phyloP scores from a whole-genome alignment of 2,888 invertebrate genomes.

The Tryphoninae sp. region DNA sequence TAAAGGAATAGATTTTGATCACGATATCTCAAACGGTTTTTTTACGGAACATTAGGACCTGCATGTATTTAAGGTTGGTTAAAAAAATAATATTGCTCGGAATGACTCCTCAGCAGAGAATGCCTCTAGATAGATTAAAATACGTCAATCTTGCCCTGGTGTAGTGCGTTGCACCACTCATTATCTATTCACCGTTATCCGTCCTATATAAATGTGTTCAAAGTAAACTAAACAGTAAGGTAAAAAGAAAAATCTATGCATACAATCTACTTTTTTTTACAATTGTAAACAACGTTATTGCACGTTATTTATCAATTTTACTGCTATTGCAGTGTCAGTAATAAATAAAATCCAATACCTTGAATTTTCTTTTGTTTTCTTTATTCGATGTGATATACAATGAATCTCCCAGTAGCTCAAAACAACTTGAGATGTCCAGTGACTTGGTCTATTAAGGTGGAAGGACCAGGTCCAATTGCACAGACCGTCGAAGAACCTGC shows the following conservation, averaged over 20 bases:
- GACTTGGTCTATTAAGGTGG: slow-evolving; percentile 88
- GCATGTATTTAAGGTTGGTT: slow-evolving; percentile 21
- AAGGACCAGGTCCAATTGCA: slow-evolving; percentile 95
- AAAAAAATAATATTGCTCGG: slow-evolving; percentile 16
- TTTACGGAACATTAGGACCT: slow-evolving; percentile 28
- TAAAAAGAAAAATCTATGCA: slow-evolving; percentile 28
- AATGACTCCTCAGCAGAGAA: slow-evolving; percentile 36
- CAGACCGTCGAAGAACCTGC: slow-evolving; percentile 94
- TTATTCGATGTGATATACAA: slow-evolving; percentile 45
- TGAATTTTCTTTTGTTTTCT: slow-evolving; percentile 39
- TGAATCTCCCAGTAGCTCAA: slow-evolving; percentile 81
- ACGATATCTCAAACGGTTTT: slow-evolving; percentile 31
- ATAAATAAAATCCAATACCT: slow-evolving; percentile 59
- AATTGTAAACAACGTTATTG: slow-evolving; percentile 57
- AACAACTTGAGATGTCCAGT: slow-evolving; percentile 94
- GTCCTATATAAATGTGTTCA: slow-evolving; percentile 62
- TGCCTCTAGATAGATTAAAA: slow-evolving; percentile 13
- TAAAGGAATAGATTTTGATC: slow-evolving; percentile 39
- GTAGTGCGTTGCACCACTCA: slow-evolving; percentile 24
- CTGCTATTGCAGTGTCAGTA: slow-evolving; percentile 59
- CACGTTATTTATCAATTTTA: slow-evolving; percentile 65
- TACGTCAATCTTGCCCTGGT: slow-evolving; percentile 41
- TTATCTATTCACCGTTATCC: slow-evolving; percentile 52
- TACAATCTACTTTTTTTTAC: slow-evolving; percentile 23
- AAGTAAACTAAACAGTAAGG: slow-evolving; percentile 54